phyloP scores from a whole-genome alignment of 1,140 invertebrate genomes.

The Drosophila mayri region DNA sequence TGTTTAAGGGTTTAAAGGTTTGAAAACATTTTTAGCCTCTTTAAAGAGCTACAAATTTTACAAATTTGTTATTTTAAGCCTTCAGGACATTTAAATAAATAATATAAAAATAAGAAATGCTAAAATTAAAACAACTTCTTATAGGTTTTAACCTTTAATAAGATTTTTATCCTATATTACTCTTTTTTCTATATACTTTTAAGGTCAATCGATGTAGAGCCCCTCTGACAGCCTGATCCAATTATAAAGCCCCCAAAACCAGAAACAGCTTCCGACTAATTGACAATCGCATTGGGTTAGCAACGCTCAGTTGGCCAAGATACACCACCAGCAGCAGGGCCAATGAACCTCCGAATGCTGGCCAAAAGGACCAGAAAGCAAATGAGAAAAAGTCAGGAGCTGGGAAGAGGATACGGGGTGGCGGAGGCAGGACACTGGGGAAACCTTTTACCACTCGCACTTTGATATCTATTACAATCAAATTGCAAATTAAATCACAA shows the following conservation, averaged over 20 bases:
- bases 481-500: constrained; percentile 80
- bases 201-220: neutral
- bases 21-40: neutral
- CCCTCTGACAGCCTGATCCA: constrained; percentile 24
- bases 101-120: neutral
- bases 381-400: neutral
- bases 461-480: constrained; percentile 80
- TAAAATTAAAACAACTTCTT: neutral
- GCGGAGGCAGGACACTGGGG: neutral
- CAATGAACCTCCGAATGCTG: constrained; percentile 31
- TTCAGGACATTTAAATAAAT: neutral
- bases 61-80: neutral
- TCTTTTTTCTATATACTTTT: too few species aligned
- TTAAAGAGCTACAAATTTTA: too few species aligned
- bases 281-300: constrained; percentile 70
- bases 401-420: neutral
- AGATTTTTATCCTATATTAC: neutral
- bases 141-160: neutral
- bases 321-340: constrained; percentile 12
- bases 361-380: constrained; percentile 1
- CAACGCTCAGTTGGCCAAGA: constrained; percentile 35
- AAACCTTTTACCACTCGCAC: constrained; percentile 54
- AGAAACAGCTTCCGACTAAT: constrained; percentile 54
- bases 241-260: constrained; percentile 39
- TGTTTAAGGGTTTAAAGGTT: neutral